Evolutionary conservation across 1,140 invertebrate genomes (phyloP).

Genomic region (Drosophila bipectinata): DNA sequence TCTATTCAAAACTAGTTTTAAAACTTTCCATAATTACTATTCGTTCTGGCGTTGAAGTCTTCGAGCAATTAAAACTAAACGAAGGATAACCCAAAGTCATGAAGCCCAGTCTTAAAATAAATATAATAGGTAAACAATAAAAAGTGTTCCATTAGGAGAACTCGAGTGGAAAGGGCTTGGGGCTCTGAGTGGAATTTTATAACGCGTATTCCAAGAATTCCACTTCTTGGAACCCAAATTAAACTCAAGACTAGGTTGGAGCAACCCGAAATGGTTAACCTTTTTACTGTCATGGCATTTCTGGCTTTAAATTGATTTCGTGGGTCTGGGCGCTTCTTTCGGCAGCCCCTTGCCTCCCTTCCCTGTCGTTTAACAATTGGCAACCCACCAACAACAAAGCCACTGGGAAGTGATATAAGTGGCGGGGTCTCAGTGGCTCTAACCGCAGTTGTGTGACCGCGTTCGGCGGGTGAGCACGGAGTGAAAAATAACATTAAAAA

Average conservation of each 20-base stretch:
- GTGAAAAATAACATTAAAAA: slow-evolving; percentile 10
- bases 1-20: too few relatives aligned
- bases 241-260: background rate
- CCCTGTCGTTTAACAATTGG: slow-evolving; percentile 11
- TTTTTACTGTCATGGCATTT: slow-evolving; percentile 6
- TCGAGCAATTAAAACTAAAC: background rate
- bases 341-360: background rate
- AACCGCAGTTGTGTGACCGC: slow-evolving; percentile 72
- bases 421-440: slow-evolving; percentile 20
- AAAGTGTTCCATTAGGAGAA: background rate
- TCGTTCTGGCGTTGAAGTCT: background rate
- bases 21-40: too few relatives aligned
- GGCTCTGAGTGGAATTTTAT: slow-evolving; percentile 21
- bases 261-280: slow-evolving; percentile 23
- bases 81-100: background rate
- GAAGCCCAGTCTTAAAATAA: background rate
- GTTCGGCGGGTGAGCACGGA: slow-evolving; percentile 64
- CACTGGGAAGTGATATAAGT: slow-evolving; percentile 63
- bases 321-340: slow-evolving; percentile 9
- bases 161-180: background rate
- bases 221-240: background rate
- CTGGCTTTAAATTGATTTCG: slow-evolving; percentile 4
- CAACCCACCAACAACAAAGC: slow-evolving; percentile 20
- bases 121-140: background rate
- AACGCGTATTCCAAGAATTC: background rate